These are phyloP conservation scores for Notarius quadriscutis DNA, from an alignment of 2,113 vertebrate genomes.

Conservation along the genomic window DNA sequence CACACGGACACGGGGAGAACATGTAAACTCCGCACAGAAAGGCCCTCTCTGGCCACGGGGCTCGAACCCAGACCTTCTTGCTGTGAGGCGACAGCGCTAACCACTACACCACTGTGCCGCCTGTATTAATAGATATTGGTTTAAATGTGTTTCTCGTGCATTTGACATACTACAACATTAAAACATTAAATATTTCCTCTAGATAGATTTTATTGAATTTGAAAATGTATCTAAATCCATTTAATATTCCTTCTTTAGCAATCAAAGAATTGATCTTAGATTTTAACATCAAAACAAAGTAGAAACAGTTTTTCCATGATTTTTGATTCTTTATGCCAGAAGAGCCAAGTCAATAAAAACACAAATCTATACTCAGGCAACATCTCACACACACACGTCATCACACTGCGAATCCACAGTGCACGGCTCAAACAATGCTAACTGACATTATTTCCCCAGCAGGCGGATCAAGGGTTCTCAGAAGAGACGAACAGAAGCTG, in stretches of 20 bases:
- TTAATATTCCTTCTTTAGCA: not conserved
- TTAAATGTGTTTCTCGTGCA: not conserved
- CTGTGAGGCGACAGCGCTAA: no score
- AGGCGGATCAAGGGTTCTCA: conserved; percentile 34
- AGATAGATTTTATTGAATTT: not conserved
- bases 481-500: conserved; percentile 8
- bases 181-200: not conserved
- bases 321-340: no score
- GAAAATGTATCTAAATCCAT: not conserved
- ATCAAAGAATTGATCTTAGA: not conserved
- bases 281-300: no score
- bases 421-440: not conserved
- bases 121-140: not conserved
- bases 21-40: no score
- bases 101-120: no score
- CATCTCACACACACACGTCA: not conserved
- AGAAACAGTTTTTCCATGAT: no score
- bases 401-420: not conserved
- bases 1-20: no score
- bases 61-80: no score
- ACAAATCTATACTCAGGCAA: not conserved
- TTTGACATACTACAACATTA: not conserved
- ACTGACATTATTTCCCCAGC: not conserved
- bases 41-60: no score
- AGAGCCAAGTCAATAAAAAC: not conserved